Evolutionary conservation across 2,797 vertebrate species (phyloP).

Genomic region (Aratinga solstitialis): DNA sequence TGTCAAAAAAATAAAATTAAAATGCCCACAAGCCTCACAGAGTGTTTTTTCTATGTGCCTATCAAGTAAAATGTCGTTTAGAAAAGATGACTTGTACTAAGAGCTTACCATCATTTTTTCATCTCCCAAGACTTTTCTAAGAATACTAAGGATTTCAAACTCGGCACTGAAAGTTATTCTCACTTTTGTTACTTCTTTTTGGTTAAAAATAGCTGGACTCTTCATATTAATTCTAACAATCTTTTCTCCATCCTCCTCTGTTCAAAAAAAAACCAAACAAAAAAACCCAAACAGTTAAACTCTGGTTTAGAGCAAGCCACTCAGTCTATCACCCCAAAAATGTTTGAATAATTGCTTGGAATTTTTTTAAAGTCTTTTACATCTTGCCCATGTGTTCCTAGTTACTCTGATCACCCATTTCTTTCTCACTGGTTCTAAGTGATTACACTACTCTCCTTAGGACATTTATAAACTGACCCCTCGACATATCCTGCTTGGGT

Average conservation of each 20-base stretch:
- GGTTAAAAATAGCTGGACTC: slow-evolving; percentile 68
- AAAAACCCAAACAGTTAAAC: background rate
- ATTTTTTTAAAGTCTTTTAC: background rate
- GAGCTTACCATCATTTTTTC: slow-evolving; percentile 66
- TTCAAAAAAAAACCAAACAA: background rate
- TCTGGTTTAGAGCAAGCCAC: background rate
- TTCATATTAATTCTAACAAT: slow-evolving; percentile 76
- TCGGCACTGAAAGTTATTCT: slow-evolving; percentile 80
- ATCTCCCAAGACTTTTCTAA: slow-evolving; percentile 71
- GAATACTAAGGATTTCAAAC: slow-evolving; percentile 59
- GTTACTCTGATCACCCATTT: background rate
- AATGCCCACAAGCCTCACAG: background rate
- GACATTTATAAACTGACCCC: background rate
- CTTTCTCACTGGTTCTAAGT: background rate
- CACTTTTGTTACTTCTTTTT: slow-evolving; percentile 74
- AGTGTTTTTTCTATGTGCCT: background rate
- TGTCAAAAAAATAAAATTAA: background rate
- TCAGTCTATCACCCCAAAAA: background rate
- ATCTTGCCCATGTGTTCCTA: background rate
- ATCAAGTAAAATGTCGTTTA: background rate
- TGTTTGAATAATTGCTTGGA: accelerated
- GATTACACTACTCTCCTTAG: background rate
- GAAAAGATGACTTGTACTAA: background rate
- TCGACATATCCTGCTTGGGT: background rate
- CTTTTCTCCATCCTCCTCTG: slow-evolving; percentile 71